Conservation (phyloP, 2,888 invertebrate species). For the Anoplius nigerrimus region DNA sequence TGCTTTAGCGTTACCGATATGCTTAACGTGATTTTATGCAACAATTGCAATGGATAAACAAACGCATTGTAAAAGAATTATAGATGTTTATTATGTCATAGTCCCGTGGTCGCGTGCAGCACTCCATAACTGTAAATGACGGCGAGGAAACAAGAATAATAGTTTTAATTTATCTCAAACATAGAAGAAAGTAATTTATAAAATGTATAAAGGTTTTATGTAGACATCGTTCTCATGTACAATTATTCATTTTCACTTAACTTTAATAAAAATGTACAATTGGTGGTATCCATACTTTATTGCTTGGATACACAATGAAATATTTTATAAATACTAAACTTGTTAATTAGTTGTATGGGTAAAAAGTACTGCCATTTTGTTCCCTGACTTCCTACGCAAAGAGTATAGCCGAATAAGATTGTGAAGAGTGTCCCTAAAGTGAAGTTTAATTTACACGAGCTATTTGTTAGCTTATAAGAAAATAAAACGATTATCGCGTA, state of each 20-base stretch:
- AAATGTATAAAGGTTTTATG: conserved; percentile 33
- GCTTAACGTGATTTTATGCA: conserved; percentile 14
- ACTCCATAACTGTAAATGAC: conserved; percentile 27
- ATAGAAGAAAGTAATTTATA: conserved; percentile 19
- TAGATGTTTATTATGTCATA: conserved; percentile 31
- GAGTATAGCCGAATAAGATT: too few relatives aligned
- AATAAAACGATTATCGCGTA: too few relatives aligned
- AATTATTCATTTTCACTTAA: conserved; percentile 29
- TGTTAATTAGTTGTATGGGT: conserved; percentile 23
- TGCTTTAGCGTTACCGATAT: conserved; percentile 25
- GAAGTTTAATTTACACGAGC: too few relatives aligned
- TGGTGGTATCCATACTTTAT: too few relatives aligned
- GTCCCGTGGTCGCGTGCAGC: conserved; percentile 28
- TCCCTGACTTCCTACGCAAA: too few relatives aligned
- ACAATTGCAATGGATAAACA: conserved; percentile 7
- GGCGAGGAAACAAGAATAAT: conserved; percentile 20
- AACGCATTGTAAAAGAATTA: conserved; percentile 13
- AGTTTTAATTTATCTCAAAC: conserved; percentile 26
- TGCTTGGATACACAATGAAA: too few relatives aligned
- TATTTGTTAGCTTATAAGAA: too few relatives aligned
- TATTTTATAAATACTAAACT: conserved; percentile 29
- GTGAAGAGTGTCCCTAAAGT: too few relatives aligned
- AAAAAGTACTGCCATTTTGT: too few relatives aligned
- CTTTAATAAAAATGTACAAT: conserved; percentile 22
- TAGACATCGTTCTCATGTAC: conserved; percentile 22